phyloP scores from a whole-genome alignment of 2,888 invertebrate species.

The Hyposoter dolosus region DNA sequence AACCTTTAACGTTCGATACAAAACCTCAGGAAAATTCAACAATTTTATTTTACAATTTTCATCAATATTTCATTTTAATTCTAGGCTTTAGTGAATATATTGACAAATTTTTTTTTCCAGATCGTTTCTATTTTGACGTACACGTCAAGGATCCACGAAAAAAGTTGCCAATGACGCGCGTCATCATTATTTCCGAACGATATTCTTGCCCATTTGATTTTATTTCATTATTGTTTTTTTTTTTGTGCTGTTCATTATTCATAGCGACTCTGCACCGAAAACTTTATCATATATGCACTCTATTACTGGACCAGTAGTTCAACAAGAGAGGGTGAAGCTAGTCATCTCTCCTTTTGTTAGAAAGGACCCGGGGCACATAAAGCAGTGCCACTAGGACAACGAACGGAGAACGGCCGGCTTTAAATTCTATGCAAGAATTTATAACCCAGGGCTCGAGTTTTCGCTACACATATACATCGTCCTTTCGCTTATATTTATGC shows the following conservation, averaged over 20 bases:
- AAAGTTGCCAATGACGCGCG: slow-evolving; percentile 77
- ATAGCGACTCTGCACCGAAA: slow-evolving; percentile 25
- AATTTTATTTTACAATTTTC: no score
- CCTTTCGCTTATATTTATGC: slow-evolving; percentile 30
- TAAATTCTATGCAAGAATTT: slow-evolving; percentile 77
- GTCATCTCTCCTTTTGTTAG: slow-evolving; percentile 50
- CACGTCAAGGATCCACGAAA: neutral
- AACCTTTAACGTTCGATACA: neutral
- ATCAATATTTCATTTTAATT: no score
- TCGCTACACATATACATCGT: slow-evolving; percentile 55
- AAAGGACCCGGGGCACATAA: slow-evolving; percentile 55
- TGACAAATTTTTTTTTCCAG: no score
- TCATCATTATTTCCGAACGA: slow-evolving; percentile 64
- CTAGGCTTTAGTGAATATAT: no score
- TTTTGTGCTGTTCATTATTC: slow-evolving; percentile 14
- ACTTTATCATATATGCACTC: slow-evolving; percentile 49
- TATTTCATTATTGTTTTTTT: slow-evolving; percentile 63
- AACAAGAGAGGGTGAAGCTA: slow-evolving; percentile 20
- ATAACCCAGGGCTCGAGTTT: slow-evolving; percentile 70
- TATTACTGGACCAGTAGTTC: slow-evolving; percentile 39
- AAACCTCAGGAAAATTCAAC: neutral
- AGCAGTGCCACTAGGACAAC: slow-evolving; percentile 57
- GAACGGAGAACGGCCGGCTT: slow-evolving; percentile 52
- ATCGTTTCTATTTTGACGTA: neutral
- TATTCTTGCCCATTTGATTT: slow-evolving; percentile 65